These are phyloP conservation scores for Rhynchophorus ferrugineus DNA, from an alignment of 1,140 invertebrate genomes.

Conservation along the genomic window DNA sequence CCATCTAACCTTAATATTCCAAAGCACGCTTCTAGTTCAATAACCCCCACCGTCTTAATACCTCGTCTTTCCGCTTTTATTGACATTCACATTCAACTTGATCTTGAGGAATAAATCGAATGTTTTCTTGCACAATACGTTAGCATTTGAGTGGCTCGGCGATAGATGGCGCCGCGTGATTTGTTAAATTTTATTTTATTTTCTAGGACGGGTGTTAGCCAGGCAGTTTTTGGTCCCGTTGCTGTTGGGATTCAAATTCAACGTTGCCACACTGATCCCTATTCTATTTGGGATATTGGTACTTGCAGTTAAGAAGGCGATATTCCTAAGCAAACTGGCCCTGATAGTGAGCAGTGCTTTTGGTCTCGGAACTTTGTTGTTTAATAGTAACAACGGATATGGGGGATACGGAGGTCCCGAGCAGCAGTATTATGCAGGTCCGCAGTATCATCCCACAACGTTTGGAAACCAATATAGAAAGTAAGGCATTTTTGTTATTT, in stretches of 20 bases:
- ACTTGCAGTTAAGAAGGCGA: conserved; percentile 63
- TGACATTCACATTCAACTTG: no score
- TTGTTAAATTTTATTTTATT: conserved; percentile 9
- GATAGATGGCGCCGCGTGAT: no score
- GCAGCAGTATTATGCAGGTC: not conserved
- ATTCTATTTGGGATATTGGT: conserved; percentile 60
- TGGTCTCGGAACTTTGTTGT: conserved; percentile 45
- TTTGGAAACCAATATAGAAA: conserved; percentile 26
- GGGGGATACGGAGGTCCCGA: not conserved
- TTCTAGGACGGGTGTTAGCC: conserved; percentile 60
- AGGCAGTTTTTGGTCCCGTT: conserved; percentile 61
- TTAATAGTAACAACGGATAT: conserved; percentile 18
- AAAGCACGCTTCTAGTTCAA: no score
- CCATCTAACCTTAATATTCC: no score
- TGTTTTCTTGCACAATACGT: no score
- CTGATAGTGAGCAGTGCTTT: conserved; percentile 59
- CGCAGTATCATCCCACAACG: conserved; percentile 23
- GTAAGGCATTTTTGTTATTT: conserved; percentile 4
- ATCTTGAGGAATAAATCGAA: no score
- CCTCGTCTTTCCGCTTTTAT: no score
- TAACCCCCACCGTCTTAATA: no score
- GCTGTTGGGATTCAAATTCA: conserved; percentile 68
- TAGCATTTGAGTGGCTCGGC: no score
- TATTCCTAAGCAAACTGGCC: conserved; percentile 62
- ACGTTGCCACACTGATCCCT: conserved; percentile 61